Evolutionary conservation across 2,113 vertebrate species (phyloP).

Genomic region (Mus pahari): DNA sequence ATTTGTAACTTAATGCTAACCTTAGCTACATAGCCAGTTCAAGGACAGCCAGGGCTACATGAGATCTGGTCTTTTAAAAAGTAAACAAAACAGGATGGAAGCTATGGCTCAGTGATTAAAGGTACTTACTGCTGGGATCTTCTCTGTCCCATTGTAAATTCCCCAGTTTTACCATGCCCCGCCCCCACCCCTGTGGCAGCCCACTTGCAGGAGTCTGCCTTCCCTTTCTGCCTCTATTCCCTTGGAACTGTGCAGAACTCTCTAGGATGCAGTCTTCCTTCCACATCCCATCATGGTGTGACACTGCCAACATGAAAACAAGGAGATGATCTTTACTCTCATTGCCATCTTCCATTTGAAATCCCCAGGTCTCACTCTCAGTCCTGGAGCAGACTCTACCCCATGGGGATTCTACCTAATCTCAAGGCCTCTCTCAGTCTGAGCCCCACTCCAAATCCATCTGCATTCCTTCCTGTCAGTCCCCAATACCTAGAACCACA

Average conservation of each 20-base stretch:
- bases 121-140: neutral
- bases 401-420: neutral
- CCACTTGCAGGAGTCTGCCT: neutral
- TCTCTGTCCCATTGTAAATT: too few relatives aligned
- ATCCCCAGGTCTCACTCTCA: neutral
- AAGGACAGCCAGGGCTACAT: neutral
- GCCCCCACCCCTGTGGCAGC: neutral
- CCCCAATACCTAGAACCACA: neutral
- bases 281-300: neutral
- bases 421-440: neutral
- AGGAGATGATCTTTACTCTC: neutral
- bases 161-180: too few relatives aligned
- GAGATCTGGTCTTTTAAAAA: neutral
- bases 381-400: neutral
- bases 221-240: neutral
- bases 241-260: neutral
- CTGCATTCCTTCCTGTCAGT: neutral
- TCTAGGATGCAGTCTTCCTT: neutral
- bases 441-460: neutral
- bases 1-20: neutral
- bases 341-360: neutral
- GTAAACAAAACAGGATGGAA: neutral
- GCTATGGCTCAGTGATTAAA: neutral
- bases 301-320: neutral
- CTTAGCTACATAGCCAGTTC: neutral